A percentile compares a stretch with the other conserved stretches of the same genome.
These are phyloP conservation scores for Drosophila equinoxialis DNA, from an alignment of 1,140 invertebrate species.

Conservation along the genomic window DNA sequence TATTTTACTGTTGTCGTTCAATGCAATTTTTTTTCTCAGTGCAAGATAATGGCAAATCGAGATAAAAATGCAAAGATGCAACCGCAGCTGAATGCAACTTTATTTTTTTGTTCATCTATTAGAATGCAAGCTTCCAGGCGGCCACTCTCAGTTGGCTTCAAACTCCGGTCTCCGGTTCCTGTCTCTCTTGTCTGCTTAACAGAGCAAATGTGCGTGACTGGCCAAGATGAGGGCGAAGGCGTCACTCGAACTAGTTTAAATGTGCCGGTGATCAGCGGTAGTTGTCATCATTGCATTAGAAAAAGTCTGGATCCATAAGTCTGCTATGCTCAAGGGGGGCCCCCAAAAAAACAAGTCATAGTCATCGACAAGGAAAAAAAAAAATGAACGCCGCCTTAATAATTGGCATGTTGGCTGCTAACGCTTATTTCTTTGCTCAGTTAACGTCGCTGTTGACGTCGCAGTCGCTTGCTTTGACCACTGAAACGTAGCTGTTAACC, in stretches of 20 bases:
- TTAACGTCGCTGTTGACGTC: slow-evolving; percentile 34
- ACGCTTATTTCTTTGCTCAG: slow-evolving; percentile 29
- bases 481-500: slow-evolving; percentile 68
- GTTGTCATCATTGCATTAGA: slow-evolving; percentile 58
- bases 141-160: slow-evolving; percentile 19
- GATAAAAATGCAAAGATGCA: slow-evolving; percentile 31
- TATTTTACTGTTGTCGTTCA: no score
- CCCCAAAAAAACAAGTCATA: slow-evolving; percentile 43
- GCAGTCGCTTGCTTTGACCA: slow-evolving; percentile 20
- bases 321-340: slow-evolving; percentile 19
- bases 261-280: slow-evolving; percentile 31
- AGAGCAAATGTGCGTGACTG: slow-evolving; percentile 28
- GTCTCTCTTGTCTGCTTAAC: background rate
- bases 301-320: slow-evolving; percentile 42
- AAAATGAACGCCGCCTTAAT: slow-evolving; percentile 44
- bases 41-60: slow-evolving; percentile 28
- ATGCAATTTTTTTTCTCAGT: slow-evolving; percentile 19
- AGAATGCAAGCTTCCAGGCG: slow-evolving; percentile 44
- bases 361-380: slow-evolving; percentile 10
- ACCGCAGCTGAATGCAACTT: slow-evolving; percentile 40
- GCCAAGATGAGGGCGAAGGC: slow-evolving; percentile 38
- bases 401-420: slow-evolving; percentile 65
- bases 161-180: slow-evolving; percentile 29
- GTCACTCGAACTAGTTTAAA: slow-evolving; percentile 68
- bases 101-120: slow-evolving; percentile 34